Evolutionary conservation across 2,797 vertebrate species (phyloP).

Genomic region (Betta splendens): DNA sequence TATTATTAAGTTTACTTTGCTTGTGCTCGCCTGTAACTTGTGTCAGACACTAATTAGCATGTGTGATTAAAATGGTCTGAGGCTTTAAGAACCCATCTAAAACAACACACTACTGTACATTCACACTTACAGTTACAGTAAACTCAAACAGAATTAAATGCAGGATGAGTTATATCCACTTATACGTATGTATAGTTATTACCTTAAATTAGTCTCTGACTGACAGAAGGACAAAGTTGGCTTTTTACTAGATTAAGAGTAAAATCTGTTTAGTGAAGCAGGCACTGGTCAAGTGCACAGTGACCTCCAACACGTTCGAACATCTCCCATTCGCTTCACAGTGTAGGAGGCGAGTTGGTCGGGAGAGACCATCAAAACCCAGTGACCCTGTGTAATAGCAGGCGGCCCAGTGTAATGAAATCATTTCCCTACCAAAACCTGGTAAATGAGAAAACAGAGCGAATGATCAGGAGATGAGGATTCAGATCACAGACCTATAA

Average conservation of each 20-base stretch:
- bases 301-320: conserved; percentile 17
- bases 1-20: no score
- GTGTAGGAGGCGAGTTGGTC: conserved; percentile 37
- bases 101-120: no score
- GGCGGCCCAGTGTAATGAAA: conserved; percentile 35
- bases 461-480: conserved; percentile 16
- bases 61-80: no score
- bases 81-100: no score
- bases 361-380: conserved; percentile 34
- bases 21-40: no score
- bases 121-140: no score
- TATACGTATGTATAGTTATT: no score
- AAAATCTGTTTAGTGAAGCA: conserved; percentile 13
- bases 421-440: conserved; percentile 26
- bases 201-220: no score
- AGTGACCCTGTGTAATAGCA: conserved; percentile 27
- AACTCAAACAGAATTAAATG: no score
- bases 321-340: conserved; percentile 8
- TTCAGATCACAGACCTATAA: conserved; percentile 27
- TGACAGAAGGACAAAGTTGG: background rate
- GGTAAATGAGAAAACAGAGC: conserved; percentile 19
- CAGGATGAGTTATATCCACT: no score
- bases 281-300: conserved; percentile 7
- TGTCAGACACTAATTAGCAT: no score
- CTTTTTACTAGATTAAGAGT: conserved; percentile 1